A percentile compares a stretch with the other conserved stretches of the same genome.
phyloP scores from a whole-genome alignment of 2,797 vertebrate species.

The Phataginus tetradactyla region DNA sequence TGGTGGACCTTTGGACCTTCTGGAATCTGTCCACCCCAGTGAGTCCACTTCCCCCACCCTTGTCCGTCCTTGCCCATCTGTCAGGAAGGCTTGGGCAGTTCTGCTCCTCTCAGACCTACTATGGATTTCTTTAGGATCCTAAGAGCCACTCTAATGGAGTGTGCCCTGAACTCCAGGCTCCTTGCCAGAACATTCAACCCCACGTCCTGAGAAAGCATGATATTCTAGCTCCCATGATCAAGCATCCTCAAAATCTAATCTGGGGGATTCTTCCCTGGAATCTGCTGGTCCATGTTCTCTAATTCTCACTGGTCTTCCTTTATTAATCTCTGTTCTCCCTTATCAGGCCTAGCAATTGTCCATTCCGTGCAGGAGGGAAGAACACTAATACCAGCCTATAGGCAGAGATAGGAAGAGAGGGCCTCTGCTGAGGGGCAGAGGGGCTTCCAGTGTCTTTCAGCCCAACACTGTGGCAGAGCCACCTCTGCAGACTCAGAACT shows the following conservation, averaged over 20 bases:
- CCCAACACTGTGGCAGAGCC: too few relatives aligned
- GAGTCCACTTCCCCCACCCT: background rate
- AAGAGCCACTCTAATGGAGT: background rate
- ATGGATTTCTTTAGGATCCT: background rate
- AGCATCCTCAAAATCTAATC: background rate
- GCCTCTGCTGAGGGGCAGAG: background rate
- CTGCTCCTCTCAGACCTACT: background rate
- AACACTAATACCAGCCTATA: background rate
- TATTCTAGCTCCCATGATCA: background rate
- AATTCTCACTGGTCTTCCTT: background rate
- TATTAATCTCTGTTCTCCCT: background rate
- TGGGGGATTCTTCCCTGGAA: background rate
- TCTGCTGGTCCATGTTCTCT: background rate
- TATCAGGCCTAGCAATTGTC: background rate
- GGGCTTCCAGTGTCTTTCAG: background rate
- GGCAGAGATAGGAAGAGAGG: background rate
- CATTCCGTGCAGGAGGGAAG: background rate
- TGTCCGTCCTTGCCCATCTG: background rate
- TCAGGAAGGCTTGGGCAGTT: background rate
- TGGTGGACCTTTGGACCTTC: background rate
- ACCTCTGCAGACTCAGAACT: background rate
- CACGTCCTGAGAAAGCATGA: background rate
- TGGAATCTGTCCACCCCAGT: background rate
- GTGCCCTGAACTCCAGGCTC: too few relatives aligned
- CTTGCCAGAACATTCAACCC: background rate